Percentiles rank a stretch among this genome's conserved stretches.
Evolutionary conservation across 2,797 vertebrate genomes (phyloP).

Genomic region (Gymnopithys bicolor): DNA sequence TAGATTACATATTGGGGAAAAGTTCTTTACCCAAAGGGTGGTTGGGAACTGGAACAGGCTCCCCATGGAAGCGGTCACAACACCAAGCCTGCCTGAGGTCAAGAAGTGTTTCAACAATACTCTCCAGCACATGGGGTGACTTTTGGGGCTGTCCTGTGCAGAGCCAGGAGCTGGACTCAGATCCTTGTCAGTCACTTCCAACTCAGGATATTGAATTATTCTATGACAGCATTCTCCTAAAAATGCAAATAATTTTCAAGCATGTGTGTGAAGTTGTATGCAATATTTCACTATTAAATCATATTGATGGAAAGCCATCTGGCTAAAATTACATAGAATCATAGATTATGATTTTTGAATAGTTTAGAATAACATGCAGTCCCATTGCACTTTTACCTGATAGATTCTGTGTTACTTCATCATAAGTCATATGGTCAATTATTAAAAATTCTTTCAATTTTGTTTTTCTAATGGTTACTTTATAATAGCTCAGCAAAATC

Average conservation of each 20-base stretch:
- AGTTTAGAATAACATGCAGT: background rate
- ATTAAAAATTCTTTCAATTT: slow-evolving; percentile 9
- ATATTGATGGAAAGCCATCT: background rate
- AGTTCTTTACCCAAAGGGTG: background rate
- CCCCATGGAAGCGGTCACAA: background rate
- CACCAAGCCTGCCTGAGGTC: background rate
- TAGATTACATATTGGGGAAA: background rate
- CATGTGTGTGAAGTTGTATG: background rate
- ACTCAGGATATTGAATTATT: background rate
- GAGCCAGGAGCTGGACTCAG: background rate
- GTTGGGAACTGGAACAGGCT: background rate
- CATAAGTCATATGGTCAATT: background rate
- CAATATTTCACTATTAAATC: background rate
- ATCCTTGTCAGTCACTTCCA: background rate
- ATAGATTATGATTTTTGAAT: background rate
- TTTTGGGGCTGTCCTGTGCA: background rate
- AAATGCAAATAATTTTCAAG: background rate
- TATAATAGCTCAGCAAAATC: slow-evolving; percentile 3
- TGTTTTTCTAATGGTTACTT: background rate
- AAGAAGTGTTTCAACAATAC: background rate
- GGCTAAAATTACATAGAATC: background rate
- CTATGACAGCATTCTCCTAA: background rate
- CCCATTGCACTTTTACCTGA: background rate
- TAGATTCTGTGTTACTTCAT: background rate
- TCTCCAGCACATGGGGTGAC: background rate